These are phyloP conservation scores for Macroglossus sobrinus DNA, from an alignment of 2,113 vertebrate genomes.

Conservation along the genomic window DNA sequence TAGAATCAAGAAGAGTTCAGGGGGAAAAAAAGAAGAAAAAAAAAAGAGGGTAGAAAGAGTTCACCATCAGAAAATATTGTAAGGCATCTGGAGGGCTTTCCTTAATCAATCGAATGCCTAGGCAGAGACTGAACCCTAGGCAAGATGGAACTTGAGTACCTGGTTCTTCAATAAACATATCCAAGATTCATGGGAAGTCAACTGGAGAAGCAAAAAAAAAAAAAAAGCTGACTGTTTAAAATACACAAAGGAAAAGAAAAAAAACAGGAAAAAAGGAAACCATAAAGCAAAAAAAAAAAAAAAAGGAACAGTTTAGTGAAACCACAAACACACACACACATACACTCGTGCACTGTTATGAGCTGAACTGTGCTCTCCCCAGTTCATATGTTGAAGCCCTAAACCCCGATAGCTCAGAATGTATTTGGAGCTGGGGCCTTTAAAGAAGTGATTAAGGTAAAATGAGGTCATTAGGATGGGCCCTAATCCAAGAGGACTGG, in stretches of 20 bases:
- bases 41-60: background rate
- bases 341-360: background rate
- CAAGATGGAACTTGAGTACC: background rate
- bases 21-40: accelerated
- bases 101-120: background rate
- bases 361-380: background rate
- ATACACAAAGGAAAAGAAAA: background rate
- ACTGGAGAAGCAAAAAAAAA: background rate
- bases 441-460: background rate
- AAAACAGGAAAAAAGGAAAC: background rate
- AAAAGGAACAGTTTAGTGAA: background rate
- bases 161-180: background rate
- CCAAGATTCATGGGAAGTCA: background rate
- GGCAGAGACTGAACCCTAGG: background rate
- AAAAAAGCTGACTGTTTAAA: slow-evolving; percentile 16
- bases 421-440: background rate
- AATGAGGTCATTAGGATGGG: background rate
- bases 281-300: background rate
- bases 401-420: background rate
- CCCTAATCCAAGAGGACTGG: background rate
- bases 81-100: background rate
- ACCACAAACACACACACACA: too few species aligned
- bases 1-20: background rate
- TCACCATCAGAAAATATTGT: background rate
- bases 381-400: background rate